phyloP scores from a whole-genome alignment of 2,888 invertebrate species.

The Philereme vetulata region DNA sequence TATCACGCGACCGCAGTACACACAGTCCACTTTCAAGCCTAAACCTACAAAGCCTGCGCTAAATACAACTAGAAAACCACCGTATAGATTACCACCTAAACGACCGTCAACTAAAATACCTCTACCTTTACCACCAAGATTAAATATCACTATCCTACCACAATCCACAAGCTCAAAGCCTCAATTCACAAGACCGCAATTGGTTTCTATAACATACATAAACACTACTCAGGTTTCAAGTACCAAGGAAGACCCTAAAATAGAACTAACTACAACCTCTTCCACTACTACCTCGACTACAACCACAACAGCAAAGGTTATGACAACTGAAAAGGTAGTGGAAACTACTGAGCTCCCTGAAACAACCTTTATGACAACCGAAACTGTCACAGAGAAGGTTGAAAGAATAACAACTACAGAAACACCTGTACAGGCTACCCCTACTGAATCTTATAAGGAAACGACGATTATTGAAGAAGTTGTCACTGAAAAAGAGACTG shows the following conservation, averaged over 20 bases:
- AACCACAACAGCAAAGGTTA: constrained; percentile 32
- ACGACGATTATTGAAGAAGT: constrained; percentile 4
- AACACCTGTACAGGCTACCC: constrained; percentile 19
- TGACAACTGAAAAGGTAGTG: constrained; percentile 39
- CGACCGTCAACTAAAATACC: constrained; percentile 69
- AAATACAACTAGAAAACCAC: constrained; percentile 71
- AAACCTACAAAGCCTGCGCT: constrained; percentile 68
- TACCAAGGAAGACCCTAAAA: constrained; percentile 40
- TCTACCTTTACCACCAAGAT: constrained; percentile 70
- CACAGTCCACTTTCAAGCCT: constrained; percentile 59
- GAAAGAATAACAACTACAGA: constrained; percentile 32
- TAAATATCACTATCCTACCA: constrained; percentile 75
- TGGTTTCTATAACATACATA: constrained; percentile 68
- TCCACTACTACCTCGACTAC: constrained; percentile 50
- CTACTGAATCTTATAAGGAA: constrained; percentile 5
- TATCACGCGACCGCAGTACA: constrained; percentile 64
- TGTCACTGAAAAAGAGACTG: constrained; percentile 52
- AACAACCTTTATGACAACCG: constrained; percentile 33
- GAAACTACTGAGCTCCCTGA: constrained; percentile 45
- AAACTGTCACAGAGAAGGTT: constrained; percentile 25
- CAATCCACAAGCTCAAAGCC: constrained; percentile 72
- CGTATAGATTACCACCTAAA: constrained; percentile 62
- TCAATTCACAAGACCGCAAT: constrained; percentile 63
- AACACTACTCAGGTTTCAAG: constrained; percentile 56
- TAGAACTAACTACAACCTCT: constrained; percentile 36